Conservation (phyloP, 2,888 invertebrate genomes). For the Meta bourneti region DNA sequence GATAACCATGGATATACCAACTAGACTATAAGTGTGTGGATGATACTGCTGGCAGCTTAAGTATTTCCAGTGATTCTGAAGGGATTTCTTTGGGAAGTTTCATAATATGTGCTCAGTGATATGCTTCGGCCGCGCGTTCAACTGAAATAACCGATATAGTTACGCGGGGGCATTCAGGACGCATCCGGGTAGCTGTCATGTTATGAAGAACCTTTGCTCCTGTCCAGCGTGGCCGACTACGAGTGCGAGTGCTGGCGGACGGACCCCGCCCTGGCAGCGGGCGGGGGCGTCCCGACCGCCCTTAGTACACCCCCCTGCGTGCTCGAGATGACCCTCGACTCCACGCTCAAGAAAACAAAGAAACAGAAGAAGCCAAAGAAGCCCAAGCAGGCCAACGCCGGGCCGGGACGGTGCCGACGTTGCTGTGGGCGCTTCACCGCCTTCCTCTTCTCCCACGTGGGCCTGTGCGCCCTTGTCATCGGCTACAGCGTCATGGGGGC, state of each 20-base stretch:
- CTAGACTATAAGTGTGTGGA: too few species aligned
- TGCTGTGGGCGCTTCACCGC: conserved; percentile 91
- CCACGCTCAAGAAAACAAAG: conserved; percentile 44
- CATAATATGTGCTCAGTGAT: too few species aligned
- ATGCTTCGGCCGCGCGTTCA: too few species aligned
- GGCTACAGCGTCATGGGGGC: conserved; percentile 94
- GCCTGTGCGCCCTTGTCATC: conserved; percentile 94
- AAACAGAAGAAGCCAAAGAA: conserved; percentile 36
- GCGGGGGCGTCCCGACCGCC: conserved; percentile 58
- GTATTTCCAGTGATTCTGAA: too few species aligned
- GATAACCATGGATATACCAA: too few species aligned
- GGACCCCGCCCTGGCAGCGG: conserved; percentile 70
- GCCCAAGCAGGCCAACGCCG: neutral
- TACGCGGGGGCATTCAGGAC: too few species aligned
- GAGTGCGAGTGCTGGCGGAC: conserved; percentile 74
- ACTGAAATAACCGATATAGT: too few species aligned
- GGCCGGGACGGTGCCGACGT: conserved; percentile 85
- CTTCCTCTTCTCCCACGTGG: conserved; percentile 98
- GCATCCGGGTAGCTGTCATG: conserved; percentile 19
- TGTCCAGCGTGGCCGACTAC: conserved; percentile 74
- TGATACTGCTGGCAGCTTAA: too few species aligned
- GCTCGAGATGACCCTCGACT: conserved; percentile 70
- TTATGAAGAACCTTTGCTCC: conserved; percentile 48
- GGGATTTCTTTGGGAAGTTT: too few species aligned
- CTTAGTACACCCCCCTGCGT: conserved; percentile 69